Conservation (phyloP, 92 coral and sea anemone genomes). For the Meandrina meandrites region DNA sequence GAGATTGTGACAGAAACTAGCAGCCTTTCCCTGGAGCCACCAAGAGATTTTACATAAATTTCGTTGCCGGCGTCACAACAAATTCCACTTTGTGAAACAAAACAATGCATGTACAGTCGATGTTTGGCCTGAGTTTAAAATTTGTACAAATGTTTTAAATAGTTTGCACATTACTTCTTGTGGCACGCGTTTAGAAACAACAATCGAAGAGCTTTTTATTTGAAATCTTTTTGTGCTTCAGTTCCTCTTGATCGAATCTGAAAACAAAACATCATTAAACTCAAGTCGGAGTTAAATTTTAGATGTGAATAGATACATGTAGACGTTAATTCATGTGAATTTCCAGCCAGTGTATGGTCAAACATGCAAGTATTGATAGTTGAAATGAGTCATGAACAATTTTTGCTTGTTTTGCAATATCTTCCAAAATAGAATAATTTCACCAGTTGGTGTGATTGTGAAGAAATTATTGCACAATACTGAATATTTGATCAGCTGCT, state of each 20-base stretch:
- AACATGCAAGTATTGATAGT: not conserved
- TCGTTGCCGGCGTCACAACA: not conserved
- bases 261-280: not conserved
- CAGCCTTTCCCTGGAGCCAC: not conserved
- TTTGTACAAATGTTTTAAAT: constrained; percentile 21
- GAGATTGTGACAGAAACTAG: not conserved
- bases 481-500: not conserved
- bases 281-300: not conserved
- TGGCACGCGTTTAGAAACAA: constrained; percentile 21
- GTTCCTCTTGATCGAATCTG: not conserved
- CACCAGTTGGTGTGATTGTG: not conserved
- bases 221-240: not conserved
- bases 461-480: constrained; percentile 17
- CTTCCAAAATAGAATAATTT: constrained; percentile 1
- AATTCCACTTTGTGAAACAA: not conserved
- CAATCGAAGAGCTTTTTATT: not conserved
- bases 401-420: not conserved
- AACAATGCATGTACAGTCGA: not conserved
- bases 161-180: not conserved
- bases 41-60: not conserved
- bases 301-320: not conserved
- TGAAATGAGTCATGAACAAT: not conserved
- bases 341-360: not conserved
- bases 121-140: not conserved
- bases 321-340: not conserved